A percentile compares a stretch with the other conserved stretches of the same genome.
Evolutionary conservation across 2,888 invertebrate genomes (phyloP).

Genomic region (Neelides folsomi): DNA sequence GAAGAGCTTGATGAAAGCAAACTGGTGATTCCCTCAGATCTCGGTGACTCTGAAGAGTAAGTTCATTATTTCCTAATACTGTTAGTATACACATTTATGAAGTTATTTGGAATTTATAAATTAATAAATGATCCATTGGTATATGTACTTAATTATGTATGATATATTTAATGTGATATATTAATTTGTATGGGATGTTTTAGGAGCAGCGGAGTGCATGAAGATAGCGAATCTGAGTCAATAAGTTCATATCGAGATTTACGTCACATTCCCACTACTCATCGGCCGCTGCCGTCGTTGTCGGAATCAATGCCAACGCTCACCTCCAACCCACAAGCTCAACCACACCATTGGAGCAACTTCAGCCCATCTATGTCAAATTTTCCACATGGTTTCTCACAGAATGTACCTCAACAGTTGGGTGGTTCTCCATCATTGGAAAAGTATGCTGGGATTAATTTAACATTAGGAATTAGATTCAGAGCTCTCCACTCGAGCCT

Average conservation of each 20-base stretch:
- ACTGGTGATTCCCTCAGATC: constrained; percentile 26
- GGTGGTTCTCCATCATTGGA: too few relatives aligned
- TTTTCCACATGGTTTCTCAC: constrained; percentile 3
- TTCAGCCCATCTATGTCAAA: too few relatives aligned
- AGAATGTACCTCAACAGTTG: neutral
- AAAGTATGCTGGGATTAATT: too few relatives aligned
- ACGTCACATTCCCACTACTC: neutral
- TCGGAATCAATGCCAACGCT: constrained; percentile 25
- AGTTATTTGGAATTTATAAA: too few relatives aligned
- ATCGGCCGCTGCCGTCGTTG: constrained; percentile 15
- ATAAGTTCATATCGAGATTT: neutral
- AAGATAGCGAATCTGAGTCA: constrained; percentile 44
- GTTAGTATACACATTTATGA: too few relatives aligned
- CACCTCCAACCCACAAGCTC: constrained; percentile 19
- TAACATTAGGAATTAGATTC: too few relatives aligned
- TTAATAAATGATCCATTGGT: too few relatives aligned
- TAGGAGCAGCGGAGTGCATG: constrained; percentile 47
- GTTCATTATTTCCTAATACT: constrained; percentile 7
- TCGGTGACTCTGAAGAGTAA: constrained; percentile 38
- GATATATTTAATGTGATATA: too few relatives aligned
- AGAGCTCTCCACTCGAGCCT: too few relatives aligned
- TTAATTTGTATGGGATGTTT: too few relatives aligned
- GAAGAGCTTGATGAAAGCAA: constrained; percentile 40
- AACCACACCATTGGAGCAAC: too few relatives aligned
- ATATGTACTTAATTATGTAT: too few relatives aligned